Evolutionary conservation across 2,888 invertebrate species (phyloP).

Genomic region (Saturnia pavonia): DNA sequence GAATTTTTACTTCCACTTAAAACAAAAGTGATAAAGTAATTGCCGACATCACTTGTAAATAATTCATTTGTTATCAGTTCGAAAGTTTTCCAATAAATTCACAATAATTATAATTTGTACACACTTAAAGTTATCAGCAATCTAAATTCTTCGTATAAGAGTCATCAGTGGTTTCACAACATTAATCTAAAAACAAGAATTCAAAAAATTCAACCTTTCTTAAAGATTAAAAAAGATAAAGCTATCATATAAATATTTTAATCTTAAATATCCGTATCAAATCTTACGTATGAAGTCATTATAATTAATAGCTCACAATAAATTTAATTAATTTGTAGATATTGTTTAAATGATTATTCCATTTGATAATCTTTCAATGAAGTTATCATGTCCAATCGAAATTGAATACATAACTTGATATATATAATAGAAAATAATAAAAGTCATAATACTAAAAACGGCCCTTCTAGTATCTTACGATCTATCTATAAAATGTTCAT

Average conservation of each 20-base stretch:
- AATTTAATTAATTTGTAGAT: not conserved
- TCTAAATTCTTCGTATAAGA: not conserved
- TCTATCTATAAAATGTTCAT: not conserved
- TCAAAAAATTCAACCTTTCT: not conserved
- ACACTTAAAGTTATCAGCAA: not conserved
- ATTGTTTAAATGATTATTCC: not conserved
- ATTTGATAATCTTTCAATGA: not conserved
- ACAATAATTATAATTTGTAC: not conserved
- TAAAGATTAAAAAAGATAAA: not conserved
- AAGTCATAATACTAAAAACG: not conserved
- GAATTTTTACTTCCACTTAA: not conserved
- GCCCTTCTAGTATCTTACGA: not conserved
- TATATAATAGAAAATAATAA: not conserved
- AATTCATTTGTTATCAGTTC: not conserved
- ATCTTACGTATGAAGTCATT: not conserved
- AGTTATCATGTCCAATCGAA: not conserved
- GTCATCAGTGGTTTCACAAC: not conserved
- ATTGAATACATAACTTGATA: not conserved
- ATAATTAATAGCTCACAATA: no score
- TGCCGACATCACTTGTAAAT: not conserved
- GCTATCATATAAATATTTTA: not conserved
- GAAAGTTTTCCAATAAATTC: not conserved
- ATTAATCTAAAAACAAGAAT: slow-evolving; percentile 5
- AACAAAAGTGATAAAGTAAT: not conserved
- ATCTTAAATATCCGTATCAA: not conserved